These are phyloP conservation scores for Eumerus sabulonum DNA, from an alignment of 2,888 invertebrate genomes.

Conservation along the genomic window DNA sequence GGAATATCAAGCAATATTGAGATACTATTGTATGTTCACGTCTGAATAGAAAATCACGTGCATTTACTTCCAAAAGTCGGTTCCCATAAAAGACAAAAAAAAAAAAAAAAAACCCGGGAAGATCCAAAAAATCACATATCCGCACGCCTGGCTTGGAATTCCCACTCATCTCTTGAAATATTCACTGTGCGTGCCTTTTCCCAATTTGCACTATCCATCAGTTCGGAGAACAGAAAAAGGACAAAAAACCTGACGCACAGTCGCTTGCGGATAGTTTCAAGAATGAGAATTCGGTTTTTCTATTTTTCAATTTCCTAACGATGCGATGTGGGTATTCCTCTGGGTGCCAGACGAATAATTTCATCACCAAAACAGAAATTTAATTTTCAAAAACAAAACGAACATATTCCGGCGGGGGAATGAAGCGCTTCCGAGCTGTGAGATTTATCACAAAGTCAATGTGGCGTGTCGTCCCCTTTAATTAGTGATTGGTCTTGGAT, in stretches of 20 bases:
- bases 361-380: constrained; percentile 13
- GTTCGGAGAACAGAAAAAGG: too few relatives aligned
- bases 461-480: constrained; percentile 68
- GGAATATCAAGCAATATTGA: too few relatives aligned
- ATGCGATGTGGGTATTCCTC: too few relatives aligned
- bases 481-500: constrained; percentile 66
- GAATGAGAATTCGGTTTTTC: constrained; percentile 26
- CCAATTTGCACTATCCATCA: constrained; percentile 44
- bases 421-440: constrained; percentile 39
- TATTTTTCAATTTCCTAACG: not conserved
- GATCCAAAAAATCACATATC: constrained; percentile 9
- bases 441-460: constrained; percentile 68
- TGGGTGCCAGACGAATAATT: constrained; percentile 21
- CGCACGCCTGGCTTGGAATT: constrained; percentile 34
- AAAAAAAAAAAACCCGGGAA: too few relatives aligned
- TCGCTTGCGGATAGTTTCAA: constrained; percentile 9
- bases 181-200: constrained; percentile 43
- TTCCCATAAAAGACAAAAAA: too few relatives aligned
- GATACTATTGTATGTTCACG: too few relatives aligned
- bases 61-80: too few relatives aligned
- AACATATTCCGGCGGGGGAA: constrained; percentile 18
- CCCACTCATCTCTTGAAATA: constrained; percentile 35
- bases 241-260: too few relatives aligned
- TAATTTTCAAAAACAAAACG: not conserved
- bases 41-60: too few relatives aligned